Conservation (phyloP, 2,888 invertebrate genomes). For the Elmis aenea region DNA sequence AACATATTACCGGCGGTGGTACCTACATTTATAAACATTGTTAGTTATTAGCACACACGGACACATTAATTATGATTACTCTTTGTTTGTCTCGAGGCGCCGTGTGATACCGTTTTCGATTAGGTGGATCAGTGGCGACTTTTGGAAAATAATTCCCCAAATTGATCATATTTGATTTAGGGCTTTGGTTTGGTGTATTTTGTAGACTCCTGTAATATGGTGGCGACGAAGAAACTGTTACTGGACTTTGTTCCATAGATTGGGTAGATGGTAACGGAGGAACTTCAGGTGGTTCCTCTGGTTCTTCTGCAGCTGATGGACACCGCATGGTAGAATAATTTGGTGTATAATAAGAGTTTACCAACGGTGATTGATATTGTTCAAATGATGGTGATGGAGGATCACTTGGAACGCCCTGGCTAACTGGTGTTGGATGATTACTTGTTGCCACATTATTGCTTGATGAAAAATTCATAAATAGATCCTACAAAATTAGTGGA, state of each 20-base stretch:
- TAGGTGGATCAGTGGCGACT: conserved; percentile 45
- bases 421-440: conserved; percentile 43
- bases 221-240: conserved; percentile 31
- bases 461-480: conserved; percentile 55
- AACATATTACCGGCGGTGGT: conserved; percentile 53
- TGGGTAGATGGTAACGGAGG: conserved; percentile 42
- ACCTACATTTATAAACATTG: conserved; percentile 40
- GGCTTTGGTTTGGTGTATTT: conserved; percentile 40
- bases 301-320: conserved; percentile 28
- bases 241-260: conserved; percentile 23
- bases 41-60: too few relatives aligned
- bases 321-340: conserved; percentile 49
- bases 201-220: conserved; percentile 44
- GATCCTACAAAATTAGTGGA: conserved; percentile 50
- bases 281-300: conserved; percentile 37
- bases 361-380: conserved; percentile 53
- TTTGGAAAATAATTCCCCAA: conserved; percentile 44
- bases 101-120: conserved; percentile 55
- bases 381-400: conserved; percentile 46
- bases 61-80: conserved; percentile 44
- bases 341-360: conserved; percentile 50
- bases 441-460: conserved; percentile 42
- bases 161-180: conserved; percentile 44
- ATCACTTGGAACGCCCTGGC: conserved; percentile 40
- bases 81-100: conserved; percentile 57